phyloP scores from a whole-genome alignment of 2,888 invertebrate species.

The Lepetodrilus schrolli region DNA sequence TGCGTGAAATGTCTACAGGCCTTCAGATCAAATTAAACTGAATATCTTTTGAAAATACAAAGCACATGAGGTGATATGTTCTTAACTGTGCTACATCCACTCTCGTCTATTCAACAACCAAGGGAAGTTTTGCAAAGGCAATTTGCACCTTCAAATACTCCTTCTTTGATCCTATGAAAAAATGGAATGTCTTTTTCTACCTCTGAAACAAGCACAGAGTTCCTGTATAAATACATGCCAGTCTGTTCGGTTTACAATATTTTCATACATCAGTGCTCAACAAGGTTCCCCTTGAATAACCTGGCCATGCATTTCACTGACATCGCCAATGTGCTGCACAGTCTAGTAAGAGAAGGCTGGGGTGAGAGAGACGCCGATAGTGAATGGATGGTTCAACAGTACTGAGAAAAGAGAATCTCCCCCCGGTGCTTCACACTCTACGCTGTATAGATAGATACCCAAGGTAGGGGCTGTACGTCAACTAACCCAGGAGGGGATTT shows the following conservation, averaged over 20 bases:
- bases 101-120: not conserved
- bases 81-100: not conserved
- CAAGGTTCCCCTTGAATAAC: not conserved
- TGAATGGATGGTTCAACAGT: not conserved
- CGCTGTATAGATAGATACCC: not conserved
- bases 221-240: slow-evolving; percentile 5
- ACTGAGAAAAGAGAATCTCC: not conserved
- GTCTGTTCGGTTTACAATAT: not conserved
- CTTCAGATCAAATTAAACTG: not conserved
- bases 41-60: not conserved
- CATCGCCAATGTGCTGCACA: not conserved
- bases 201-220: slow-evolving; percentile 3
- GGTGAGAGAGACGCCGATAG: not conserved
- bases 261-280: slow-evolving; percentile 1
- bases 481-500: not conserved
- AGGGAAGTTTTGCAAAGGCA: not conserved
- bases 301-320: not conserved
- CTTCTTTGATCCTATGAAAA: not conserved
- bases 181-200: slow-evolving; percentile 4
- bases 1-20: slow-evolving; percentile 14
- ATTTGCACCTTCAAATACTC: slow-evolving; percentile 12
- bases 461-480: not conserved
- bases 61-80: not conserved
- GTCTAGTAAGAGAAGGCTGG: not conserved
- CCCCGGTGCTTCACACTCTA: not conserved